phyloP scores from a whole-genome alignment of 2,113 vertebrate species.

The Saiga tatarica region DNA sequence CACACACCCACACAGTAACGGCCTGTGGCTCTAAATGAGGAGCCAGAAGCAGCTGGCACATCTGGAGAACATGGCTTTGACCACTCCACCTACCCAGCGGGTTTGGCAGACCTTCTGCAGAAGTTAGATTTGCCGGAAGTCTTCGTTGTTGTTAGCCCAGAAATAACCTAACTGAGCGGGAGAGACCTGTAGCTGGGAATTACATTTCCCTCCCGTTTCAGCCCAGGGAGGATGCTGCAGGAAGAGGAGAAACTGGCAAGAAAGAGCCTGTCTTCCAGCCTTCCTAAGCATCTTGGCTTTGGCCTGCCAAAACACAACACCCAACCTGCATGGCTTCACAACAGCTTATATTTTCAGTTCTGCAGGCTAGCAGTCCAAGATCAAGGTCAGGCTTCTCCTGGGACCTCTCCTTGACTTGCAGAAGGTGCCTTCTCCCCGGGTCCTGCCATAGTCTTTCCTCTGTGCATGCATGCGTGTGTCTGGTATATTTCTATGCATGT shows the following conservation, averaged over 20 bases:
- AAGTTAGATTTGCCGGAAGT: background rate
- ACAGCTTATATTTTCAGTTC: background rate
- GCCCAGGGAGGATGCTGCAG: background rate
- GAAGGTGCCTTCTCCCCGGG: fast-evolving
- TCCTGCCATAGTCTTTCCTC: background rate
- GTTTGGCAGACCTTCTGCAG: background rate
- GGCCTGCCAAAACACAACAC: fast-evolving
- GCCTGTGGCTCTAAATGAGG: background rate
- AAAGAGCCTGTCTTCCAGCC: background rate
- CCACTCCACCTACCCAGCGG: background rate
- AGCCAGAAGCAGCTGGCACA: background rate
- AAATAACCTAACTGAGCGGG: background rate
- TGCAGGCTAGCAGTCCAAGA: background rate
- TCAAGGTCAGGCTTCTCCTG: background rate
- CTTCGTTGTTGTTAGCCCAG: background rate
- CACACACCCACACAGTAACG: no score
- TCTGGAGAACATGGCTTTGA: background rate
- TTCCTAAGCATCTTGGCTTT: background rate
- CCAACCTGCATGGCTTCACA: background rate
- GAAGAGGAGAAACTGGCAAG: background rate
- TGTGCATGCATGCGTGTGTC: fast-evolving
- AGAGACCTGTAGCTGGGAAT: background rate
- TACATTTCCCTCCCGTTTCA: background rate
- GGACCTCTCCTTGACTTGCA: background rate
- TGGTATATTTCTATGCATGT: background rate